Evolutionary conservation across 2,113 vertebrate species (phyloP).

Genomic region (Antechinus stuartii): DNA sequence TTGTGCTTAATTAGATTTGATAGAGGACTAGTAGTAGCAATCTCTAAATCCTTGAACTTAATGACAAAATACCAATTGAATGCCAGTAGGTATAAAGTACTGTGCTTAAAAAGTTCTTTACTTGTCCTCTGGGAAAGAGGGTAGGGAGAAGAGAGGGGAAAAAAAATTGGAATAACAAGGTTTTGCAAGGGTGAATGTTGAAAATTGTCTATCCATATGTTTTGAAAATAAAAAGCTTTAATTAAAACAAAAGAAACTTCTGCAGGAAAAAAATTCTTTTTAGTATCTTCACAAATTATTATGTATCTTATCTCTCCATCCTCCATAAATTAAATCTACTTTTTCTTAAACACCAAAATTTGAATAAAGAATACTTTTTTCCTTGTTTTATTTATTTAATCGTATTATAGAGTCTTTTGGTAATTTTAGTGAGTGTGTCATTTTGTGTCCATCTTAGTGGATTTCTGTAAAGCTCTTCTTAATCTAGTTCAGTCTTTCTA

Average conservation of each 20-base stretch:
- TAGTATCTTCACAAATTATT: not conserved
- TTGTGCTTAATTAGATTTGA: conserved; percentile 11
- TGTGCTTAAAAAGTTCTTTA: not conserved
- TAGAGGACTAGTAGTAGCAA: conserved; percentile 13
- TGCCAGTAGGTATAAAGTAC: not conserved
- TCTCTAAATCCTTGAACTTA: conserved; percentile 5
- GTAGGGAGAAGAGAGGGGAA: too few relatives aligned
- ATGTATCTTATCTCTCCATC: not conserved
- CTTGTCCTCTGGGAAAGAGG: too few relatives aligned
- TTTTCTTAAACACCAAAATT: conserved; percentile 19
- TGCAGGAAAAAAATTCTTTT: not conserved
- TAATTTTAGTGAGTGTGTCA: not conserved
- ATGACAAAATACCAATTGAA: not conserved
- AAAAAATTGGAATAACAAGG: too few relatives aligned
- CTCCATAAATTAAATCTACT: not conserved
- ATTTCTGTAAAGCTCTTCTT: not conserved
- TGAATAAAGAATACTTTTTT: not conserved
- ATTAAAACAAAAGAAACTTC: too few relatives aligned
- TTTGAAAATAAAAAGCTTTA: too few relatives aligned
- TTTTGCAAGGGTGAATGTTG: too few relatives aligned
- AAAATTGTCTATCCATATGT: too few relatives aligned
- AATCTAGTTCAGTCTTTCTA: not conserved
- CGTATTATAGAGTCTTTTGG: conserved; percentile 29
- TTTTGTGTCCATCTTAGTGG: not conserved
- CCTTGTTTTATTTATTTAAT: not conserved